Evolutionary conservation across 2,797 vertebrate species (phyloP).

Genomic region (Galago senegalensis): DNA sequence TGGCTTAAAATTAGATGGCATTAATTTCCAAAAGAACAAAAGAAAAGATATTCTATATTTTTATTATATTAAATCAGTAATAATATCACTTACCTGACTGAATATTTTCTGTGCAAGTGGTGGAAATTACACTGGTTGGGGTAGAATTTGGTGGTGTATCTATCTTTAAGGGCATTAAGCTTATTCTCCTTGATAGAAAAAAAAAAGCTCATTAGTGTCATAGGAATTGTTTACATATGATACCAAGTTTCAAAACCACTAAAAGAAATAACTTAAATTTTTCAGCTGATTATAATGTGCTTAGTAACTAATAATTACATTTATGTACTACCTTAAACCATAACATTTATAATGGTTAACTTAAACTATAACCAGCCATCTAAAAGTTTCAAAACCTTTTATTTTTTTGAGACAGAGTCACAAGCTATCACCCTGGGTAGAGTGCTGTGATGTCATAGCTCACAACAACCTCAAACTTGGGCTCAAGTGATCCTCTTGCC

Average conservation of each 20-base stretch:
- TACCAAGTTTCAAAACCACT: background rate
- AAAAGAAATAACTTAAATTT: background rate
- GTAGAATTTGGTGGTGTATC: slow-evolving; percentile 78
- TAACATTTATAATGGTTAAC: background rate
- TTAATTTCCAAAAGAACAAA: background rate
- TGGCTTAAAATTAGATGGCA: background rate
- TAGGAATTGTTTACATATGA: background rate
- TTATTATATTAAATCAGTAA: background rate
- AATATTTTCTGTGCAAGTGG: slow-evolving; percentile 89
- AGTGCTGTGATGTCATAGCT: no score
- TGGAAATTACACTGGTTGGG: slow-evolving; percentile 74
- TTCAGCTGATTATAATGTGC: background rate
- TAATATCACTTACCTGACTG: slow-evolving; percentile 91
- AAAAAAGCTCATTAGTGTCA: background rate
- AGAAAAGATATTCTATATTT: background rate
- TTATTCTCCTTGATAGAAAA: slow-evolving; percentile 93
- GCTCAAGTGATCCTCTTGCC: no score
- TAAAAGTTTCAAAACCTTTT: background rate
- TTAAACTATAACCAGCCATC: background rate
- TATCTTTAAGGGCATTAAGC: slow-evolving; percentile 92
- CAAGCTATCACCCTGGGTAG: no score
- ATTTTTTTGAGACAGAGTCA: background rate
- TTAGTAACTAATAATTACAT: background rate
- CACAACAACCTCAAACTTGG: no score
- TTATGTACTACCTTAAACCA: accelerated